Base-by-base conservation (phyloP, 2,797 vertebrate genomes). In the Sciurus vulgaris region DNA sequence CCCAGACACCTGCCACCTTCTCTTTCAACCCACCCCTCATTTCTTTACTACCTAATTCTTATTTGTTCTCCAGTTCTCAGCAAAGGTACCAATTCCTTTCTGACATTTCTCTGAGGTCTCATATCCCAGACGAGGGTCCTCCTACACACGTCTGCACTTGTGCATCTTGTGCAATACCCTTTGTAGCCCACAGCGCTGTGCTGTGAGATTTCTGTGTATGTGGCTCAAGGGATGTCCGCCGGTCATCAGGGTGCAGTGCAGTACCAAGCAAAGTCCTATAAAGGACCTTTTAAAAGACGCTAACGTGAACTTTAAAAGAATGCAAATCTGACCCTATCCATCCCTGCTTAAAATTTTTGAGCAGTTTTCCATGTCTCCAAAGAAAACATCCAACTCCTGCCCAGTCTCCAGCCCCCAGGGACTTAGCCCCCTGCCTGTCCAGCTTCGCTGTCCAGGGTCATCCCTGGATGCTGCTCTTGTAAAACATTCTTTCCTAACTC, bases 81-180 rank as follows among this genome's bases (percentile, higher is more conserved):
- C 26, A 63, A n/a, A 74, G 41, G 24, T 17, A 8, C 61, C 20
- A 1, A 11, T 87, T 74, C 38, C 41, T 74, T 87, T 61, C 54
- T 87, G 44, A 41, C 38, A 56, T 56, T 72, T 72, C 9, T 35
- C 5, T 26, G 54, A 47, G 8, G 44, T 24, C 70, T n/a, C 54
- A 17, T 14, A 20, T 47, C 15, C 20, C 61, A 26, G 30, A 56
- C 38, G 17, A 61, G 70, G 7, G 13, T 44, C 30, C 3, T 74
- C 74, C 28, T 59, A 44, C 20, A 24, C 22, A 20, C 38, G 18
- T 38, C 38, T 3, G 22, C 9, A n/a, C 3, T 44, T n/a, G 4
- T 30, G 12, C 17, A 2, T 22, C 51, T 13, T 9, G 1, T 8
- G 4, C 28, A 0, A 5, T 3, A 4, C 35, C 69, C 7, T 0